These are phyloP conservation scores for Agraylea sexmaculata DNA, from an alignment of 1,140 invertebrate genomes.

Conservation along the genomic window DNA sequence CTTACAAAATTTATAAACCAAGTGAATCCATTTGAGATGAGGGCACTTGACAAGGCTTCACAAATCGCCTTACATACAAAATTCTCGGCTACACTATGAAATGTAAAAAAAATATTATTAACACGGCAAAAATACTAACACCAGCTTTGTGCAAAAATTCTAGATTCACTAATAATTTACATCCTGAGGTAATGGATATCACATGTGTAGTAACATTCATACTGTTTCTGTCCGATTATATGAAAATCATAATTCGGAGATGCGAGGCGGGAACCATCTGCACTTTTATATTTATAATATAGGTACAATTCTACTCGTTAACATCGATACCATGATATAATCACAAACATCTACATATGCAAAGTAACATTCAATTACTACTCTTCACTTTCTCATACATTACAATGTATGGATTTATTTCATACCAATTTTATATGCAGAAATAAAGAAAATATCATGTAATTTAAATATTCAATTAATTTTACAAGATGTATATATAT, in stretches of 20 bases:
- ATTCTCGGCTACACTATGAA: no score
- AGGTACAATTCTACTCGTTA: slow-evolving; percentile 18
- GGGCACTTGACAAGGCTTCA: no score
- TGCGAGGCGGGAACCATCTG: slow-evolving; percentile 9
- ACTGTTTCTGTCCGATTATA: background rate
- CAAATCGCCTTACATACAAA: no score
- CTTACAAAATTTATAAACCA: no score
- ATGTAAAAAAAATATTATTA: no score
- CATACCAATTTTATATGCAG: background rate
- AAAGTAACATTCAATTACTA: slow-evolving; percentile 10
- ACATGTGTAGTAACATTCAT: slow-evolving; percentile 7
- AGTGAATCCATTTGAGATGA: no score
- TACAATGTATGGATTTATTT: slow-evolving; percentile 2
- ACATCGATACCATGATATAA: slow-evolving; percentile 19
- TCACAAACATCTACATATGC: slow-evolving; percentile 20
- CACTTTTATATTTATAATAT: slow-evolving; percentile 12
- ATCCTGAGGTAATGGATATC: slow-evolving; percentile 15
- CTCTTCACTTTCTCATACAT: slow-evolving; percentile 9
- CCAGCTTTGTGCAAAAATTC: no score
- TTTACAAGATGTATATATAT: background rate
- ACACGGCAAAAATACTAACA: no score
- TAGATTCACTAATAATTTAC: no score
- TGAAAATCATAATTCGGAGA: background rate
- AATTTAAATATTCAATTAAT: no score
- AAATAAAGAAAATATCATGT: no score